A percentile compares a stretch with the other conserved stretches of the same genome.
Evolutionary conservation across 2,797 vertebrate genomes (phyloP).

Genomic region (Pipistrellus nathusii): DNA sequence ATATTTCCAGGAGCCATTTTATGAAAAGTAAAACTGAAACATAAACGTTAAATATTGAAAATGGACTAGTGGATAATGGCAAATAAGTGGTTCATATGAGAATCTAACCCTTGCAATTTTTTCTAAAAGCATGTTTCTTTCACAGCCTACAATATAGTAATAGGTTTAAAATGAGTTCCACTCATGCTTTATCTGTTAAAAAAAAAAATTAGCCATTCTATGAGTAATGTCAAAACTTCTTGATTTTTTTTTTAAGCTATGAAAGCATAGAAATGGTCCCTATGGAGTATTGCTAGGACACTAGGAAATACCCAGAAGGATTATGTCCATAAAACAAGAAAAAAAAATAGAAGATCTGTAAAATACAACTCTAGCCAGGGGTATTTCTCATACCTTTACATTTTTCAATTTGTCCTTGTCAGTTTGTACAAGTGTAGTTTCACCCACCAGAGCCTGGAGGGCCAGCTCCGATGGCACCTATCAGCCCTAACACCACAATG

Average conservation of each 20-base stretch:
- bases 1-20: background rate
- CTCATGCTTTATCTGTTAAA: background rate
- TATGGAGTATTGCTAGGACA: conserved; percentile 5
- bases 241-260: background rate
- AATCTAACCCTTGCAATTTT: background rate
- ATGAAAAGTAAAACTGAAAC: background rate
- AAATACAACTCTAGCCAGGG: background rate
- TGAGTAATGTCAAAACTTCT: background rate
- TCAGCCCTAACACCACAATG: background rate
- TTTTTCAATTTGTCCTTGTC: background rate
- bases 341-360: background rate
- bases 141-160: background rate
- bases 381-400: background rate
- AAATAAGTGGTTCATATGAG: background rate
- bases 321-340: background rate
- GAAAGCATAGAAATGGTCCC: background rate
- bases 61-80: background rate
- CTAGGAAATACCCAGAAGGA: background rate
- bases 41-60: background rate
- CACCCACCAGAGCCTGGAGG: background rate
- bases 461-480: background rate
- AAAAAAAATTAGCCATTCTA: background rate
- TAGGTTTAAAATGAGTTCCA: background rate
- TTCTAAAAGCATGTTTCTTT: background rate
- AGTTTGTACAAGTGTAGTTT: background rate